phyloP scores from a whole-genome alignment of 2,113 vertebrate genomes.

The Felis chaus region DNA sequence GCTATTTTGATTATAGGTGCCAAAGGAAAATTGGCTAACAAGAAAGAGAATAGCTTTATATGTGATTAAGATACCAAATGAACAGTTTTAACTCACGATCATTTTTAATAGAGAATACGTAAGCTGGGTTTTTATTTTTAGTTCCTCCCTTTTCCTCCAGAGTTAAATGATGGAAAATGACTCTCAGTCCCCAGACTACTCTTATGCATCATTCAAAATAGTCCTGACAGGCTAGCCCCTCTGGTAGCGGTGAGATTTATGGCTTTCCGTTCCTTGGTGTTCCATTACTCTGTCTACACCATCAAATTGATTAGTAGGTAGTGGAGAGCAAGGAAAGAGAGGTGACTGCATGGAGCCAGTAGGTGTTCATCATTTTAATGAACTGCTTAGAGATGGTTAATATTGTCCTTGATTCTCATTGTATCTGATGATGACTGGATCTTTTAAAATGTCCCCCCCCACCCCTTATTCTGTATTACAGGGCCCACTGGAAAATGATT shows the following conservation, averaged over 20 bases:
- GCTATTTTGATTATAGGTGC: not conserved
- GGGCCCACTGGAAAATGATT: slow-evolving; percentile 97
- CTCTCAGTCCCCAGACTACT: slow-evolving; percentile 41
- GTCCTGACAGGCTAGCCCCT: slow-evolving; percentile 45
- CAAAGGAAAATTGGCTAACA: not conserved
- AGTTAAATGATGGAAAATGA: slow-evolving; percentile 62
- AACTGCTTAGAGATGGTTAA: slow-evolving; percentile 59
- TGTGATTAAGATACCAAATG: slow-evolving; percentile 43
- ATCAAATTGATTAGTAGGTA: slow-evolving; percentile 69
- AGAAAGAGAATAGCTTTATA: not conserved
- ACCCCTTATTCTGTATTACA: slow-evolving; percentile 80
- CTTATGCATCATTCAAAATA: slow-evolving; percentile 58
- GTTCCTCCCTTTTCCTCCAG: slow-evolving; percentile 57
- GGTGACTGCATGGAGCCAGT: not conserved
- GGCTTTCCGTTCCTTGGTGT: slow-evolving; percentile 20
- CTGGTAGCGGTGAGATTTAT: slow-evolving; percentile 54
- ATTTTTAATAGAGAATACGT: slow-evolving; percentile 11
- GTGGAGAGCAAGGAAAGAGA: slow-evolving; percentile 3
- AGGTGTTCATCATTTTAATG: slow-evolving; percentile 44
- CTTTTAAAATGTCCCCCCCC: not conserved
- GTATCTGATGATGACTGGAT: not conserved
- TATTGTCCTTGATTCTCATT: slow-evolving; percentile 4
- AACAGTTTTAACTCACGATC: slow-evolving; percentile 51
- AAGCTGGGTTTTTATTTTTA: slow-evolving; percentile 64
- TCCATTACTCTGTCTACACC: slow-evolving; percentile 60